Percentiles rank a stretch among this genome's conserved stretches.
phyloP scores from a whole-genome alignment of 2,113 vertebrate genomes.

The Rhea pennata region DNA sequence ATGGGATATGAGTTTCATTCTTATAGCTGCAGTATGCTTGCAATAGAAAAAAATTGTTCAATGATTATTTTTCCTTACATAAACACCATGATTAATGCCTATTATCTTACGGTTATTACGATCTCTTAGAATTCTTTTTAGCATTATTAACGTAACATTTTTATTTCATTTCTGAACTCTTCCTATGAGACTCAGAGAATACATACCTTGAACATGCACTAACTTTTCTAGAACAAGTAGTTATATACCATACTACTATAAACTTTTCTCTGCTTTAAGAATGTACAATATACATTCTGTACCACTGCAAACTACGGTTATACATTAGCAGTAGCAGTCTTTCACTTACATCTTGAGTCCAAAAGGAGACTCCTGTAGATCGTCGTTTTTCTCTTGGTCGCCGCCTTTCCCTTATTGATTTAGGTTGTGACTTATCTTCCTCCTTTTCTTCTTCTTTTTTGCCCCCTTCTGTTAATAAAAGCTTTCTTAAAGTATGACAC shows the following conservation, averaged over 20 bases:
- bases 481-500: constrained; percentile 4
- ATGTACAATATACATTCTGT: background rate
- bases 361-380: constrained; percentile 93
- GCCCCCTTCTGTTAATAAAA: constrained; percentile 82
- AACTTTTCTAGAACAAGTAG: background rate
- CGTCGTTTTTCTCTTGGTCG: constrained; percentile 96
- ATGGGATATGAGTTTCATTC: background rate
- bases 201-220: background rate
- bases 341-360: constrained; percentile 90
- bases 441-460: constrained; percentile 94
- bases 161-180: background rate
- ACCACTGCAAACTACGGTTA: background rate
- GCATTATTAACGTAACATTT: background rate
- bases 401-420: constrained; percentile 94
- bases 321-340: background rate
- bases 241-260: background rate
- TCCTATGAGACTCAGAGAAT: background rate
- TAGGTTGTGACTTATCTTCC: constrained; percentile 94
- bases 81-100: background rate
- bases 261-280: background rate
- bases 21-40: background rate
- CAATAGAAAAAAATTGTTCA: background rate
- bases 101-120: background rate
- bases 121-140: background rate
- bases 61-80: background rate